A percentile compares a stretch with the other conserved stretches of the same genome.
phyloP scores from a whole-genome alignment of 2,113 vertebrate species.

The Lates calcarifer region DNA sequence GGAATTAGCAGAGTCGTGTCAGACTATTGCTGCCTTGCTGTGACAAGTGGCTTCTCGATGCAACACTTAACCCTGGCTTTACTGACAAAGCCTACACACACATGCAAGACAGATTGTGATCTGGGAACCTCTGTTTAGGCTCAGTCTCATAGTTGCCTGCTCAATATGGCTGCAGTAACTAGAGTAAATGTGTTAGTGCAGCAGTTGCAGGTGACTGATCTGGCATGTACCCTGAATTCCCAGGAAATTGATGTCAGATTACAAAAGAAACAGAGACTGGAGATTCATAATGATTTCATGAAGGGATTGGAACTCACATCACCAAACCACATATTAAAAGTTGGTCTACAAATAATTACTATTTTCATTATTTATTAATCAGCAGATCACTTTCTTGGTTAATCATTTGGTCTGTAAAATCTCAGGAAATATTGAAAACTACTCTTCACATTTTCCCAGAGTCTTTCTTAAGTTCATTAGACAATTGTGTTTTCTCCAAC shows the following conservation, averaged over 20 bases:
- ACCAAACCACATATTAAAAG: background rate
- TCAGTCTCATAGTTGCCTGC: background rate
- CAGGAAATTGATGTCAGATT: slow-evolving; percentile 16
- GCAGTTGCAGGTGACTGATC: background rate
- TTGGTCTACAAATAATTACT: background rate
- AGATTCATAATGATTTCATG: background rate
- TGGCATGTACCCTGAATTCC: background rate
- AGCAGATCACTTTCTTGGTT: background rate
- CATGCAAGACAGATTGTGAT: slow-evolving; percentile 1
- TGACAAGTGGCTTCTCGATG: slow-evolving; percentile 19
- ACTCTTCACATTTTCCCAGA: background rate
- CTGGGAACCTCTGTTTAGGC: background rate
- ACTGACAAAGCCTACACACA: slow-evolving; percentile 9
- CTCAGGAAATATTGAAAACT: background rate
- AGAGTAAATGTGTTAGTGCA: background rate
- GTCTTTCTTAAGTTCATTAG: no score
- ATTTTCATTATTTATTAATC: background rate
- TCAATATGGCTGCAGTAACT: background rate
- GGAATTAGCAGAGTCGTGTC: slow-evolving; percentile 62
- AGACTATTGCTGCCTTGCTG: slow-evolving; percentile 29
- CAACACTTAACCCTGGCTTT: slow-evolving; percentile 37
- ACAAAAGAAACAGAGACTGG: background rate
- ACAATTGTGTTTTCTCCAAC: background rate
- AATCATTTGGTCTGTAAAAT: background rate
- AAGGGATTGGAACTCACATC: background rate